Evolutionary conservation across 2,797 vertebrate species (phyloP), one percentile per base, ranked within the genome.

Genomic region (Ambastaia sidthimunki): DNA sequence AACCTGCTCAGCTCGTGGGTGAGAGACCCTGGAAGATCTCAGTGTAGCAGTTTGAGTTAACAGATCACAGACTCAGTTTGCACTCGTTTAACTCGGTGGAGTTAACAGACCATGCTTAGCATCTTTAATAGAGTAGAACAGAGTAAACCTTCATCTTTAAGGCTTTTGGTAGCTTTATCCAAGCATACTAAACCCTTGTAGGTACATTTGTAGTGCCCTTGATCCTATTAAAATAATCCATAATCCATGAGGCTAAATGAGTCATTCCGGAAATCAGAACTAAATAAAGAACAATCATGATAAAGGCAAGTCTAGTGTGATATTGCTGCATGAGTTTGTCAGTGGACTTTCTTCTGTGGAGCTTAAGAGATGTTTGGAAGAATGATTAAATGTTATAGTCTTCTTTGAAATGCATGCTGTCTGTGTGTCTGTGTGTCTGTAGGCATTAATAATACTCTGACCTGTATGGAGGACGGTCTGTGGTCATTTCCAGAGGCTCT

Each of bases 401-500:
- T 13, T 50, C 48, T 48, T 48, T 48, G 10, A 48, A 48, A 59
- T 25, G 11, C 7, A 18, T 21, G 7, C n/a, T n/a, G n/a, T n/a
- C n/a, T 52, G 16, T n/a, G 1, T 57, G n/a, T 65, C 13, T 54
- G 16, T 67, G 1, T 55, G 62, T 76, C n/a, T 76, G 34, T 88
- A 99, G 98, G 98, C 78, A 96, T 93, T 83, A 98, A 98, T 89
- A 99, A 95, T 90, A 92, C 94, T 28, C 91, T 99, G 71, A 97
- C 92, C n/a, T 99, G 98, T 83, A 90, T 98, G 86, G 97, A 97
- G 62, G 98, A 99, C 0, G 98, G 97, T 1, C 91, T 99, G 63
- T 99, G 98, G 98, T 99, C 98, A n/a, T 99, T 99, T 80, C 98
- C 98, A 0, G 97, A 98, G 80, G 96, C 98, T 31, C 90, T 98